phyloP scores from a whole-genome alignment of 1,140 invertebrate species.

The Sipha flava region DNA sequence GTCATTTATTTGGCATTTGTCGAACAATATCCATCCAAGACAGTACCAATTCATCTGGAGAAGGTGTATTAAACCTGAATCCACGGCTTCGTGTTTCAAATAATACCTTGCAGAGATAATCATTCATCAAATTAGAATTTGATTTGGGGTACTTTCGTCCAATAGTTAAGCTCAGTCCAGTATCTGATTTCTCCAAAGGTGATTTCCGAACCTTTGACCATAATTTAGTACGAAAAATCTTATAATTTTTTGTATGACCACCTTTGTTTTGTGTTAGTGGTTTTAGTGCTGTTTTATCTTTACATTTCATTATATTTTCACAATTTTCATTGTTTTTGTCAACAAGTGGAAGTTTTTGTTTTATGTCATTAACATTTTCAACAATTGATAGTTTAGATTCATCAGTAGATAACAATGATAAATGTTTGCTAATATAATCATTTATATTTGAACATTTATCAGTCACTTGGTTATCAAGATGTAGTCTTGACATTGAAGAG shows the following conservation, averaged over 20 bases:
- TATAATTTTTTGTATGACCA: not conserved
- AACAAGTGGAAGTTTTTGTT: not conserved
- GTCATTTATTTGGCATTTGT: constrained; percentile 15
- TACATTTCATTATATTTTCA: not conserved
- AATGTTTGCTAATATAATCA: constrained; percentile 21
- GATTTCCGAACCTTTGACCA: not conserved
- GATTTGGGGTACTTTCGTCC: constrained; percentile 13
- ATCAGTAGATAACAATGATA: constrained; percentile 1
- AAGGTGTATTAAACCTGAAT: constrained; percentile 8
- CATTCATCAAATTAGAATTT: constrained; percentile 7
- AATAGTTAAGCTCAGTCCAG: not conserved
- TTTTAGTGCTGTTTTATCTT: not conserved
- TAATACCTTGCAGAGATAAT: constrained; percentile 3
- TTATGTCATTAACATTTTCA: not conserved
- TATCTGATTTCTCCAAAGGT: constrained; percentile 17
- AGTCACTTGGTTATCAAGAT: not conserved
- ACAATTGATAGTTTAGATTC: not conserved
- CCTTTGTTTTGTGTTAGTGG: not conserved
- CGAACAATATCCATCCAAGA: constrained; percentile 29
- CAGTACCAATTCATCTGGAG: constrained; percentile 6
- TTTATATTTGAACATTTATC: not conserved
- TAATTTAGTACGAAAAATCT: constrained; percentile 8
- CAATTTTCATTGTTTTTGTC: not conserved
- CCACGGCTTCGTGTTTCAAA: not conserved
- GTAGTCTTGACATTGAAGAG: not conserved